Conservation (phyloP, 2,113 vertebrate genomes). For the Vimba vimba region DNA sequence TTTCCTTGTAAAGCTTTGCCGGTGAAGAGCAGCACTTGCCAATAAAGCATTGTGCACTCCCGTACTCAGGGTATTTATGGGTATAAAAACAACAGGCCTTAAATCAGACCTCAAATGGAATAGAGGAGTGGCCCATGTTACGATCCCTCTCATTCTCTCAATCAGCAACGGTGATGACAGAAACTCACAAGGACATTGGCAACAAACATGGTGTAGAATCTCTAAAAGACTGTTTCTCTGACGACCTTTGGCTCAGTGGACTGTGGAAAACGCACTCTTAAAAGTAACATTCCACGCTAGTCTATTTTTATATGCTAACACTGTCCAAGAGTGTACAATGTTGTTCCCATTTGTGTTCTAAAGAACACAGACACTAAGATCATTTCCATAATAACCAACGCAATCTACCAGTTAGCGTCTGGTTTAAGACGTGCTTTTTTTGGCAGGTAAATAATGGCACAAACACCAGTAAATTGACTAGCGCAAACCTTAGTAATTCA, state of each 20-base stretch:
- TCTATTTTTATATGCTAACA: too few relatives aligned
- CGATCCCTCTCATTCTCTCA: constrained; percentile 38
- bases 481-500: too few relatives aligned
- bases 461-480: too few relatives aligned
- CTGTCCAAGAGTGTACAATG: too few relatives aligned
- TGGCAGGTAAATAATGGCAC: too few relatives aligned
- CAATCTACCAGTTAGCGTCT: too few relatives aligned
- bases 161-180: constrained; percentile 17
- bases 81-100: constrained; percentile 74
- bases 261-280: not conserved
- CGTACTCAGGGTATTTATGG: constrained; percentile 72
- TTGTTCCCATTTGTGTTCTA: too few relatives aligned
- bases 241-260: not conserved
- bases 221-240: not conserved
- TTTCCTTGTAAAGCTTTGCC: constrained; percentile 71
- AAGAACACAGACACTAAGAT: too few relatives aligned
- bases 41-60: constrained; percentile 71
- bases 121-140: constrained; percentile 18
- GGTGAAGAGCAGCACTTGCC: constrained; percentile 63
- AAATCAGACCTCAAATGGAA: constrained; percentile 71
- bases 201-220: not conserved
- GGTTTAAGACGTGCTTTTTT: too few relatives aligned
- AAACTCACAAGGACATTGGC: constrained; percentile 8
- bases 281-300: not conserved
- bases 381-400: too few relatives aligned